These are phyloP conservation scores for Syngnathus scovelli DNA, from an alignment of 2,113 vertebrate species.

Conservation along the genomic window DNA sequence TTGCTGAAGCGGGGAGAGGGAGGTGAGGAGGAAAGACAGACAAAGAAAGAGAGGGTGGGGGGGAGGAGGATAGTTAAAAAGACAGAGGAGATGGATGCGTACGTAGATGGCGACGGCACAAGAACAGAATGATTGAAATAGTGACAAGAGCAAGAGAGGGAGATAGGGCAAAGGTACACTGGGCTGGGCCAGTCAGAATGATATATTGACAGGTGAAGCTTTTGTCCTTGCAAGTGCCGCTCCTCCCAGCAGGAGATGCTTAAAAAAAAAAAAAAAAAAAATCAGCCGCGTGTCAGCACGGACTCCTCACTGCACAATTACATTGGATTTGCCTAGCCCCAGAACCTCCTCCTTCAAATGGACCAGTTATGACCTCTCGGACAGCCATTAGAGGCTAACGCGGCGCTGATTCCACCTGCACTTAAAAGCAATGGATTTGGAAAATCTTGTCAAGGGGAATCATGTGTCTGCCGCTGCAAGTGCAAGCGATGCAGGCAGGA, in stretches of 20 bases:
- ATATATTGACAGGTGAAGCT: conserved; percentile 82
- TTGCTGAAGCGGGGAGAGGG: conserved; percentile 49
- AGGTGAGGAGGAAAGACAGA: conserved; percentile 46
- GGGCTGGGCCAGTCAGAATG: conserved; percentile 69
- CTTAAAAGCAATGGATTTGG: conserved; percentile 58
- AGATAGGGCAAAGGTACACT: conserved; percentile 54
- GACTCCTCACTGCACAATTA: conserved; percentile 71
- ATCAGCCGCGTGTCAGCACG: conserved; percentile 71
- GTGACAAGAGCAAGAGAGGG: conserved; percentile 49
- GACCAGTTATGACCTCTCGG: conserved; percentile 74
- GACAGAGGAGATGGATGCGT: conserved; percentile 52
- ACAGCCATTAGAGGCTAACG: conserved; percentile 67
- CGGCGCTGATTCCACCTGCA: conserved; percentile 64
- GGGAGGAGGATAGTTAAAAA: conserved; percentile 40
- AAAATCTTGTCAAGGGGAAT: conserved; percentile 65
- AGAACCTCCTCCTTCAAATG: conserved; percentile 67
- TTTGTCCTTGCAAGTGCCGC: conserved; percentile 77
- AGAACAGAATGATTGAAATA: conserved; percentile 50
- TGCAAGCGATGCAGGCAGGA: conserved; percentile 35
- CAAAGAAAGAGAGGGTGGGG: conserved; percentile 16
- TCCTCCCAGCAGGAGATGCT: conserved; percentile 73
- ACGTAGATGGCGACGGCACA: conserved; percentile 49
- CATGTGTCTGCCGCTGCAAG: conserved; percentile 49
- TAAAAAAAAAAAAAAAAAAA: conserved; percentile 61
- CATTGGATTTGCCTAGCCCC: conserved; percentile 73